Evolutionary conservation across 2,888 invertebrate species (phyloP), one percentile per base, ranked within the genome.

Genomic region (Erebia palarica): DNA sequence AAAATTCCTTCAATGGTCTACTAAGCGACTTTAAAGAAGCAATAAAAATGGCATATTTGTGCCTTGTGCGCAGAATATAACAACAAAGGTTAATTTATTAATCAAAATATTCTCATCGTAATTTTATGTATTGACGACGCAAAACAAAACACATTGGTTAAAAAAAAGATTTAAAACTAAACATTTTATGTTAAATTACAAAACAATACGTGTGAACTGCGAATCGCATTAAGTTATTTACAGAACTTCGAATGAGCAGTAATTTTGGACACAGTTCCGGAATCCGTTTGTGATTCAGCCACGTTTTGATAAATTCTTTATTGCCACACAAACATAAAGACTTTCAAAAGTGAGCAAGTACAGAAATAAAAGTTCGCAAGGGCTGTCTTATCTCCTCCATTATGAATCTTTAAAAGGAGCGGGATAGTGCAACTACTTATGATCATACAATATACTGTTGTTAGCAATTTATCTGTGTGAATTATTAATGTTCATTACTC

Each of bases 1-100:
- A 49, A 66, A 66, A 66, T 51, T 14, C 36, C 21, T 47, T 27
- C 27, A 44, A 44, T 44, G 16, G 16, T 42, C 14, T 64, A 36
- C 27, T 47, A 11, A 10, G 2, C 47, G 36, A 36, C 11, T 13
- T 16, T 3, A 9, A 16, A 18, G 18, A 49, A 47, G 49, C 63
- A 47, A 63, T 63, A 63, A 49, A 63, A 63, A 63, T 63, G 13
- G 1, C 21, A 21, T 8, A 47, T 63, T 21, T 63, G 21, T 18
- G 47, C 21, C 61, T 49, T 63, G 13, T 49, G 14, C 14, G 3
- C 7, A 21, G 8, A 44, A 44, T 44, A 10, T 1, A 18, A 60
- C 14, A 59, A 59, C 42, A 59, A 59, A 60, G 42, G 16, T 16
- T 60, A 60, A 60, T 60, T 44, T 60, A 42, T 42, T 60, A 5